These are phyloP conservation scores for Parauchenoglanis ngamensis DNA, from an alignment of 2,797 vertebrate genomes.

Conservation along the genomic window DNA sequence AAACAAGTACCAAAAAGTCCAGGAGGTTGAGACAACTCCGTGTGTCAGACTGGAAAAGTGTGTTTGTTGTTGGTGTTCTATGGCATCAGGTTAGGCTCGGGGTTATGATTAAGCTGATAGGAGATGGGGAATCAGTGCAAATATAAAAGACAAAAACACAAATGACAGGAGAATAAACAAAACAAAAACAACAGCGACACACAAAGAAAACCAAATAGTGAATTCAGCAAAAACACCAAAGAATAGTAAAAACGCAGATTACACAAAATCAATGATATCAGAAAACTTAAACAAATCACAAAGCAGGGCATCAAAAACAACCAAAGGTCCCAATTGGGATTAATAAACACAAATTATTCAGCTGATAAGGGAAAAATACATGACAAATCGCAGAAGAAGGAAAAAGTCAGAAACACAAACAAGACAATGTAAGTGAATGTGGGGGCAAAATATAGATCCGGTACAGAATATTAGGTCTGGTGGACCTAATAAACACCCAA, in stretches of 20 bases:
- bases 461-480: not conserved
- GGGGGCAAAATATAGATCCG: not conserved
- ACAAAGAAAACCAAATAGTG: not conserved
- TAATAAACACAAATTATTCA: not conserved
- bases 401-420: not conserved
- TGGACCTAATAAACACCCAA: not conserved
- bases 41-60: not conserved
- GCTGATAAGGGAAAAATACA: not conserved
- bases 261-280: not conserved
- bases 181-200: not conserved
- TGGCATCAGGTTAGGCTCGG: not conserved
- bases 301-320: not conserved
- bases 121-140: not conserved
- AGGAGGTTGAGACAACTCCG: not conserved
- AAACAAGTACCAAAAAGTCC: not conserved
- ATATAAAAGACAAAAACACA: not conserved
- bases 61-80: not conserved
- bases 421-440: not conserved
- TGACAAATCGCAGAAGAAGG: not conserved
- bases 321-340: not conserved
- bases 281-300: not conserved
- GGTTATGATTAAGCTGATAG: not conserved
- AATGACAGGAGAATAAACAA: not conserved
- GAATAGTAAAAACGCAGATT: not conserved
- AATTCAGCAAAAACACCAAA: not conserved